These are phyloP conservation scores for Hylaeus anthracinus DNA, from an alignment of 1,140 invertebrate species.

Conservation along the genomic window DNA sequence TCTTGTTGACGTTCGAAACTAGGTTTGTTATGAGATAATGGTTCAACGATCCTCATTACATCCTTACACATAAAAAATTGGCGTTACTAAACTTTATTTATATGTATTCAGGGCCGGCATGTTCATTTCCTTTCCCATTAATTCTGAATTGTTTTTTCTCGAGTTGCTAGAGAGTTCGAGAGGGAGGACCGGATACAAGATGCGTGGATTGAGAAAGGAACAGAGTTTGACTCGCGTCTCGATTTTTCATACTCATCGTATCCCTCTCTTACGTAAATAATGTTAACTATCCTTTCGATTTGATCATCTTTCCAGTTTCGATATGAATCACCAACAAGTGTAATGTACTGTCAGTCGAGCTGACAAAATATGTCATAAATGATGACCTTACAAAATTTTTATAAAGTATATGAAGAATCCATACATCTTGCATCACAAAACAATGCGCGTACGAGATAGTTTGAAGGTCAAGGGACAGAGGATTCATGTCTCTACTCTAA, in stretches of 20 bases:
- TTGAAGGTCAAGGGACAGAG: constrained; percentile 68
- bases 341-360: constrained; percentile 2
- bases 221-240: constrained; percentile 15
- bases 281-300: constrained; percentile 45
- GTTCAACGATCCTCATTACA: constrained; percentile 68
- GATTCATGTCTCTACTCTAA: constrained; percentile 70
- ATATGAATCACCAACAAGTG: constrained; percentile 34
- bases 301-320: constrained; percentile 36
- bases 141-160: constrained; percentile 60
- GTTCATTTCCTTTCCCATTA: constrained; percentile 63
- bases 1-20: constrained; percentile 39
- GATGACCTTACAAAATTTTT: constrained; percentile 11
- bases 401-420: constrained; percentile 61
- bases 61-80: constrained; percentile 72
- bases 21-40: constrained; percentile 37
- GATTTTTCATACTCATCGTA: constrained; percentile 33
- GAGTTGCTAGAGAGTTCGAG: constrained; percentile 67
- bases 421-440: constrained; percentile 77
- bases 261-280: constrained; percentile 41
- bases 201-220: constrained; percentile 68
- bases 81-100: constrained; percentile 71
- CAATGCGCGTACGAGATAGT: constrained; percentile 65
- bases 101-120: constrained; percentile 71
- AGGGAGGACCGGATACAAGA: constrained; percentile 75
- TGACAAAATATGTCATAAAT: constrained; percentile 12